Percentiles rank a stretch among this genome's conserved stretches.
phyloP scores from a whole-genome alignment of 2,113 vertebrate genomes.

The Amazona vittata region DNA sequence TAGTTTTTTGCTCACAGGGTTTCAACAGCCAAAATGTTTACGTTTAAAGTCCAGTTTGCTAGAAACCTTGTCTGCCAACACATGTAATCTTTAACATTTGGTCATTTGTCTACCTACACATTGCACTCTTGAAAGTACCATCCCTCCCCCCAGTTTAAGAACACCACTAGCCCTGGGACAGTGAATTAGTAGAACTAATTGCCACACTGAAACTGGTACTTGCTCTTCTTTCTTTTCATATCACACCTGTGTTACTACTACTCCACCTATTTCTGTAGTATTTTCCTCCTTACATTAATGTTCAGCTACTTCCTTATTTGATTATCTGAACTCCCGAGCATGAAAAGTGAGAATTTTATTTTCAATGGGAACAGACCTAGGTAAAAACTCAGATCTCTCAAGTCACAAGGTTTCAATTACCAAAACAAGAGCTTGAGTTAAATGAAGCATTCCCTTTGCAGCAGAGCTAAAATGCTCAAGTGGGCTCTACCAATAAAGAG shows the following conservation, averaged over 20 bases:
- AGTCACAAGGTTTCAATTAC: not conserved
- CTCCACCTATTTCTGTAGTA: not conserved
- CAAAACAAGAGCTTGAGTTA: not conserved
- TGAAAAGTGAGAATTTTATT: not conserved
- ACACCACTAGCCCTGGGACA: not conserved
- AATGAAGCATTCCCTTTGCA: not conserved
- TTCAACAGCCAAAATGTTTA: constrained; percentile 29
- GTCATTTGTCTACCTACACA: not conserved
- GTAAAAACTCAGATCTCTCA: not conserved
- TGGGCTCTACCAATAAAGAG: not conserved
- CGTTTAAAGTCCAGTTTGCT: constrained; percentile 39
- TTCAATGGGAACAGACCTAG: not conserved
- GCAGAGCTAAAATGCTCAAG: not conserved
- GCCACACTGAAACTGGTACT: not conserved
- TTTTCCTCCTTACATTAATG: not conserved
- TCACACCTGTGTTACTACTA: not conserved
- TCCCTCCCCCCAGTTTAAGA: not conserved
- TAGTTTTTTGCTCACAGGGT: not conserved
- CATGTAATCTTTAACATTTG: not conserved
- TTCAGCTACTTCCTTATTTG: not conserved
- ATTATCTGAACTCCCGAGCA: not conserved
- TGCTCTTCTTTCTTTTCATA: not conserved
- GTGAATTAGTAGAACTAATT: not conserved
- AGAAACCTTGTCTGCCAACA: not conserved
- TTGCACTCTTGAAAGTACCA: not conserved